Base-by-base conservation (phyloP, 2,797 vertebrate species). In the Gadopsis bispinosus region DNA sequence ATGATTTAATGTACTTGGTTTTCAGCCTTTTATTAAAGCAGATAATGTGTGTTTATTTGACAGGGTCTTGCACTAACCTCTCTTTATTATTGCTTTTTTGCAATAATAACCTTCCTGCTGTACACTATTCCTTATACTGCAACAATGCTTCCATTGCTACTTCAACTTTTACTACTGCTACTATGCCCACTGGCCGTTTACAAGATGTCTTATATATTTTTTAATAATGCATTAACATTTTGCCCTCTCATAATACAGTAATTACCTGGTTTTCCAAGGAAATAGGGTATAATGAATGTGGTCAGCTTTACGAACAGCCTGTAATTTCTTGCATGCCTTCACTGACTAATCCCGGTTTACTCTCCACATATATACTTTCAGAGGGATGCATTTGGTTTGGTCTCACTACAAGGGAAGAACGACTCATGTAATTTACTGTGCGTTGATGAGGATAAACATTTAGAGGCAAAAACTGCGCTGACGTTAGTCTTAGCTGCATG, bases 301-400 rank as follows among this genome's bases (percentile, higher is more conserved):
- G 60, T 81, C 33, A 14, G 39, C 83, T 47, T 41, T 14, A 62
- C 3, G 16, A 60, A 41, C 45, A 58, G 63, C 62, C 76, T 70
- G 51, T 79, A 26, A 81, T 85, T 88, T 83, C 39, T 35, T 64
- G 54, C 83, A 85, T 88, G 70, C 76, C 22, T 71, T 79, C 55
- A 45, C 67, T 59, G 69, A 65, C 50, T 75, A 81, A 86, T 69
- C 62, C 63, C 14, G 41, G 56, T 78, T 77, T 37, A 16, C 41
- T 81, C 48, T 75, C 48, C 17, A 50, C 69, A 63, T 74, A 76
- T 69, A 75, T 83, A 53, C 5, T 77, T 41, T 62, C 7, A 1
- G 33, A 55, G 75, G 55, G 72, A 63, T 56, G 47, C 53, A 11
- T 83, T 77, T n/a, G 47, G 71, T 80, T 79, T 65, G 54, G 55